phyloP scores from a whole-genome alignment of 2,113 vertebrate species.

The Corvus moneduloides region DNA sequence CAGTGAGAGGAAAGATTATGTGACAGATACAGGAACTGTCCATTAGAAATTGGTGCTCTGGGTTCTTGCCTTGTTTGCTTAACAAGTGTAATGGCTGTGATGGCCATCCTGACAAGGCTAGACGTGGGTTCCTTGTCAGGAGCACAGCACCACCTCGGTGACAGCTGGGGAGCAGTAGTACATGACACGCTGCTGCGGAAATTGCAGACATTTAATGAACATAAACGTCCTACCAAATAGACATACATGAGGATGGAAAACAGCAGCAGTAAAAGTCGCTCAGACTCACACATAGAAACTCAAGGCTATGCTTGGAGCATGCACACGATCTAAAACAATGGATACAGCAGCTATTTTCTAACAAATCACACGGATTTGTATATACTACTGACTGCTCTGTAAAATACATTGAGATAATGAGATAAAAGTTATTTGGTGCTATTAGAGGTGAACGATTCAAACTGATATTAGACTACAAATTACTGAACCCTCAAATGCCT shows the following conservation, averaged over 20 bases:
- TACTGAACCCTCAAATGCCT: background rate
- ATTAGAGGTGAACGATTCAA: background rate
- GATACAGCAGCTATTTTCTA: background rate
- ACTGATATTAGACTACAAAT: background rate
- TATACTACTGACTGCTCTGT: background rate
- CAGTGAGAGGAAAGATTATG: background rate
- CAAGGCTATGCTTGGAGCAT: background rate
- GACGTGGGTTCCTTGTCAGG: background rate
- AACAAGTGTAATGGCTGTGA: constrained; percentile 11
- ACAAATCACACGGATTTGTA: background rate
- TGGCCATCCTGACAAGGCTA: background rate
- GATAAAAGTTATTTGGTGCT: background rate
- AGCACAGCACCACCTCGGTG: background rate
- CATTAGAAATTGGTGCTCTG: background rate
- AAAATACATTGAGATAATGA: background rate
- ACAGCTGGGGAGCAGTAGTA: background rate
- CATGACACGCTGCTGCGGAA: background rate
- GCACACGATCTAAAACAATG: background rate
- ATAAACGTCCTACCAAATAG: background rate
- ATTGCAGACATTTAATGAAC: constrained; percentile 23
- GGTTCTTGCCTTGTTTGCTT: background rate
- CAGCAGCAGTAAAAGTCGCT: background rate
- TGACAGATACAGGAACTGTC: background rate
- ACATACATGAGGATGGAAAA: background rate
- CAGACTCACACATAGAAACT: background rate